These are phyloP conservation scores for Spheniscus mendiculus DNA, from an alignment of 2,113 vertebrate genomes.

Conservation along the genomic window DNA sequence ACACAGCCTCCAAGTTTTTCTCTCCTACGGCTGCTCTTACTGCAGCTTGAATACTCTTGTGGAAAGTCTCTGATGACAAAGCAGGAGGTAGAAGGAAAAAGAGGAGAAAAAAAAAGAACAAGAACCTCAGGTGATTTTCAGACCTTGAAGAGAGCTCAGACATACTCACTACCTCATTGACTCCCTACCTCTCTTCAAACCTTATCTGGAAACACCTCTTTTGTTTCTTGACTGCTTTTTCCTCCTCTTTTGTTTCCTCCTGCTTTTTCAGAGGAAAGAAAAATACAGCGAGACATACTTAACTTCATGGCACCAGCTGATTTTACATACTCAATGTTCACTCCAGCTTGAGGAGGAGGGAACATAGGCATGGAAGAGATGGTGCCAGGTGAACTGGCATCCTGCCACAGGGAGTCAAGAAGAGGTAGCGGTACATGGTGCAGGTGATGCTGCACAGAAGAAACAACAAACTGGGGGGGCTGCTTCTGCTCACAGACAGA, in stretches of 20 bases:
- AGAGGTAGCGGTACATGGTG: not conserved
- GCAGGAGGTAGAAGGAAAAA: not conserved
- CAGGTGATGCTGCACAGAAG: not conserved
- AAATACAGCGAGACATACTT: not conserved
- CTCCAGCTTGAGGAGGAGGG: not conserved
- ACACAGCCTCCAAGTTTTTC: not conserved
- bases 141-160: not conserved
- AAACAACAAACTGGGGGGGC: not conserved
- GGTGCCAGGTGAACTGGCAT: not conserved
- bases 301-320: not conserved
- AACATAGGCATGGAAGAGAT: fast-evolving
- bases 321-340: not conserved
- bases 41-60: not conserved
- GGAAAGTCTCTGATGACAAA: not conserved
- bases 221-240: not conserved
- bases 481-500: not conserved
- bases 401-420: not conserved
- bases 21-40: not conserved
- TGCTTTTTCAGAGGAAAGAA: not conserved
- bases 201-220: not conserved
- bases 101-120: fast-evolving
- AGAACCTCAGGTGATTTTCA: not conserved
- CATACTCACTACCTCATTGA: not conserved
- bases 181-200: not conserved
- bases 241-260: not conserved